phyloP scores from a whole-genome alignment of 1,140 invertebrate genomes.

The Drosophila subpulchrella region DNA sequence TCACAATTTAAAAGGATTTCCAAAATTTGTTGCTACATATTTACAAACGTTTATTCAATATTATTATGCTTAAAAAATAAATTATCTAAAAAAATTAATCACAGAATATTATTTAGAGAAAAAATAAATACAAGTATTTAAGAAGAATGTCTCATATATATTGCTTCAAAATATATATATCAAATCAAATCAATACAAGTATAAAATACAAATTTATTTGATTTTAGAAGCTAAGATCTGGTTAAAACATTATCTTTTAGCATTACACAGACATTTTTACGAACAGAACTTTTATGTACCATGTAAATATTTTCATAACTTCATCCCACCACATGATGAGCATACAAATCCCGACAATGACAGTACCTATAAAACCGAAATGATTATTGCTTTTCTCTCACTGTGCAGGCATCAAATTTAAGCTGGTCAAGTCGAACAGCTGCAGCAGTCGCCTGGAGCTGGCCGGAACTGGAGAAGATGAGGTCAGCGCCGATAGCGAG shows the following conservation, averaged over 20 bases:
- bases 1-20: not conserved
- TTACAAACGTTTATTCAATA: not conserved
- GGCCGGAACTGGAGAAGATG: conserved; percentile 86
- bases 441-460: conserved; percentile 92
- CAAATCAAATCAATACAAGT: too few relatives aligned
- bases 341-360: not conserved
- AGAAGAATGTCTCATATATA: too few relatives aligned
- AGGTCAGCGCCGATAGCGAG: conserved; percentile 53
- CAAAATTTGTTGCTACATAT: not conserved
- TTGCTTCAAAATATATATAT: too few relatives aligned
- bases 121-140: too few relatives aligned
- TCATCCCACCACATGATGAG: not conserved
- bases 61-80: not conserved
- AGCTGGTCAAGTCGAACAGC: conserved; percentile 92
- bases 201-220: too few relatives aligned
- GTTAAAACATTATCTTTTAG: not conserved
- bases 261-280: not conserved
- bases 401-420: conserved; percentile 88
- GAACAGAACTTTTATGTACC: not conserved
- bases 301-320: conserved; percentile 5
- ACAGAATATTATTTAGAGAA: too few relatives aligned
- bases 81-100: too few relatives aligned
- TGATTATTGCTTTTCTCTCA: not conserved
- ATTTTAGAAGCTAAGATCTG: too few relatives aligned
- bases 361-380: not conserved